Evolutionary conservation across 2,113 vertebrate species (phyloP), one percentile per base, ranked within the genome.

Genomic region (Gobio gobio): DNA sequence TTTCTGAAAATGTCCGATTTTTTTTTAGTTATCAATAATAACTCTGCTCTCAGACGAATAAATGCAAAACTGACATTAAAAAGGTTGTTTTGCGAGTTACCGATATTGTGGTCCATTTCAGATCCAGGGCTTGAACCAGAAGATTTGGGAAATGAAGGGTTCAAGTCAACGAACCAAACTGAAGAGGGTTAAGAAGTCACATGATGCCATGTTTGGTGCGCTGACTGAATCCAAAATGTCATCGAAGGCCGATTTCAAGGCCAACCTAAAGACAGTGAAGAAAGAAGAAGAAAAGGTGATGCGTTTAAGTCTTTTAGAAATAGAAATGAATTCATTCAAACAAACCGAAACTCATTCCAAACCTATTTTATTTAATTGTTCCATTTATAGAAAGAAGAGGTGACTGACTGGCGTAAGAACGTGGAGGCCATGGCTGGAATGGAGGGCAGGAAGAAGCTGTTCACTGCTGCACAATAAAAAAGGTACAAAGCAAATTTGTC

Each of bases 201-300:
- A 94, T 1, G 95, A 95, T 0, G 93, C 91, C 78, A 89, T 94
- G 93, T 86, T 95, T 88, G 93, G 92, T 0, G 90, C 94, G 6
- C 89, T 86, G 85, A 89, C 89, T 2, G 95, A 95, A 58, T 81
- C 87, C 54, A 91, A 94, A 87, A 91, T 93, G 86, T 91, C 92
- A 80, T 90, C 90, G 7, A 94, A 91, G 83, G 87, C 95, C 78
- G 95, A 96, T 78, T 94, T 95, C 83, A 95, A 94, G 78, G 94
- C 86, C 73, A 95, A 94, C 83, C 93, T 96, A 0, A 96, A 95
- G 90, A 95, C 95, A 16, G 94, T 95, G 47, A 96, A 95, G 91
- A 96, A 94, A 88, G 95, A 95, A 16, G 95, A 96, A 0, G 95
- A 94, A 72, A 95, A 95, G 94, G 94, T 94, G 13, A 77, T n/a